These are phyloP conservation scores for Galleria mellonella DNA, from an alignment of 1,140 invertebrate genomes.

Conservation along the genomic window DNA sequence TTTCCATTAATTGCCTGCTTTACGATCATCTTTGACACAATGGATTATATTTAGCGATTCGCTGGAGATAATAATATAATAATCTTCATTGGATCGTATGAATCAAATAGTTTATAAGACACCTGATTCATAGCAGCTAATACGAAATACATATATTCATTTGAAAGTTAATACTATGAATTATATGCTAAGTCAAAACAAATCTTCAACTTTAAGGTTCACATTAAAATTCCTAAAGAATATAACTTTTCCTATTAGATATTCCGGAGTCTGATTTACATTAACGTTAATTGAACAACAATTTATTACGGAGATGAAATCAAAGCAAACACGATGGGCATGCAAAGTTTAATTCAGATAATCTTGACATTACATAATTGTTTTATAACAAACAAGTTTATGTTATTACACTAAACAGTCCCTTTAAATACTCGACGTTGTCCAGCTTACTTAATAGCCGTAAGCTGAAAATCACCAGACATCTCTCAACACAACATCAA, in stretches of 20 bases:
- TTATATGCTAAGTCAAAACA: too few species aligned
- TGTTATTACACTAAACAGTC: slow-evolving; percentile 11
- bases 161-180: background rate
- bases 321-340: background rate
- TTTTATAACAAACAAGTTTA: slow-evolving; percentile 5
- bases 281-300: too few species aligned
- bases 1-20: slow-evolving; percentile 49
- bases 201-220: too few species aligned
- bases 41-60: slow-evolving; percentile 7
- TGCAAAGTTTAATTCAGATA: background rate
- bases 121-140: background rate
- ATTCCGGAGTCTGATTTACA: too few species aligned
- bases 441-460: slow-evolving; percentile 17
- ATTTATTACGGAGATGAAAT: background rate
- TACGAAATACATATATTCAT: slow-evolving; percentile 25
- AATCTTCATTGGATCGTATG: slow-evolving; percentile 1
- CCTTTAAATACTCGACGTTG: slow-evolving; percentile 20
- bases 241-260: too few species aligned
- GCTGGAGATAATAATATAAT: background rate
- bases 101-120: background rate
- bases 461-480: slow-evolving; percentile 63
- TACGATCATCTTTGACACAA: slow-evolving; percentile 45
- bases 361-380: slow-evolving; percentile 6
- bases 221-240: too few species aligned
- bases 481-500: slow-evolving; percentile 64